A percentile compares a stretch with the other conserved stretches of the same genome.
These are phyloP conservation scores for Diarsia brunnea DNA, from an alignment of 2,888 invertebrate genomes.

Conservation along the genomic window DNA sequence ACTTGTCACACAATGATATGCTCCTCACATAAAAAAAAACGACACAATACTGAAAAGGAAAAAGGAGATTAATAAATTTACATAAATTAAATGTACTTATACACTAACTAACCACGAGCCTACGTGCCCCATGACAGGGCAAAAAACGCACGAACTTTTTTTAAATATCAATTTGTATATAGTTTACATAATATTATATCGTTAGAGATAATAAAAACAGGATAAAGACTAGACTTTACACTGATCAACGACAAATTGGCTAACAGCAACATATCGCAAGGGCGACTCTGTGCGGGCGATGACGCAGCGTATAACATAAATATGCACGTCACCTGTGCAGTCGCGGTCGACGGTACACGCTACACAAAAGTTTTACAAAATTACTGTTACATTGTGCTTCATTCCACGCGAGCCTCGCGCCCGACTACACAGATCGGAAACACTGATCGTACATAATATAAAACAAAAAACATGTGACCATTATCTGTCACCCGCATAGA, in stretches of 20 bases:
- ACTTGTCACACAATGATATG: slow-evolving; percentile 76
- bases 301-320: slow-evolving; percentile 47
- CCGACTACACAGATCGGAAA: slow-evolving; percentile 61
- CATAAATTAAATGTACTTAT: slow-evolving; percentile 89
- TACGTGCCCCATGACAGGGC: slow-evolving; percentile 81
- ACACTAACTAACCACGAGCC: slow-evolving; percentile 89
- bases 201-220: slow-evolving; percentile 89
- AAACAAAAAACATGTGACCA: slow-evolving; percentile 74
- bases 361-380: slow-evolving; percentile 14
- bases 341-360: slow-evolving; percentile 3
- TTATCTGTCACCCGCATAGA: slow-evolving; percentile 74
- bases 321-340: slow-evolving; percentile 14
- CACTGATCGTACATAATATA: slow-evolving; percentile 71
- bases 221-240: slow-evolving; percentile 91
- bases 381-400: slow-evolving; percentile 31
- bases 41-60: slow-evolving; percentile 90
- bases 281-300: slow-evolving; percentile 75
- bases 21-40: slow-evolving; percentile 84
- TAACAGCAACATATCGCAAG: slow-evolving; percentile 86
- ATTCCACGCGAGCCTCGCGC: slow-evolving; percentile 15
- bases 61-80: slow-evolving; percentile 89
- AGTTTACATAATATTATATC: slow-evolving; percentile 86
- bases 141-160: slow-evolving; percentile 82
- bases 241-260: slow-evolving; percentile 89
- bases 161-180: slow-evolving; percentile 89